Conservation (phyloP, 37 sponge, comb jelly and placozoan genomes). For the Diacarnus erythraeanus region DNA sequence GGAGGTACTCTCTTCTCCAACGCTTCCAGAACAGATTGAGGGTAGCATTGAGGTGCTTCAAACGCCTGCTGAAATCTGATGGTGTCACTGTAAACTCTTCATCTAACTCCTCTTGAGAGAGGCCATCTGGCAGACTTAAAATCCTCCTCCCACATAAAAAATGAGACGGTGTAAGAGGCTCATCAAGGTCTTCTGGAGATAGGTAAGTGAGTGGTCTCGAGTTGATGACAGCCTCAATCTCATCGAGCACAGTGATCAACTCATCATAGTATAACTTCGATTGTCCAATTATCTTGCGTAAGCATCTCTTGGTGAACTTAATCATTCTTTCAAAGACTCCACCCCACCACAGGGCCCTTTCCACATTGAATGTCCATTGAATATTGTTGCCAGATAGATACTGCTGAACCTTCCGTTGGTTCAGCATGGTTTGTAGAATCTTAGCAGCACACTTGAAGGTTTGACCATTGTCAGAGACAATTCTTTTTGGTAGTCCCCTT, state of each 20-base stretch:
- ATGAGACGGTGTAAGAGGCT: conserved; percentile 37
- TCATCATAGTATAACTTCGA: conserved; percentile 42
- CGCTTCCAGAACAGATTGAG: conserved; percentile 36
- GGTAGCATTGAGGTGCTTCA: conserved; percentile 10
- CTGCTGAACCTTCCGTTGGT: not conserved
- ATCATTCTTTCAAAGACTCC: conserved; percentile 52
- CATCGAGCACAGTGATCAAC: conserved; percentile 14
- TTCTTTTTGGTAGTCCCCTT: not conserved
- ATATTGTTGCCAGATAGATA: conserved; percentile 14
- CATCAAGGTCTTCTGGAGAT: conserved; percentile 23
- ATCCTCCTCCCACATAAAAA: conserved; percentile 15
- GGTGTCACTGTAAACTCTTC: conserved; percentile 25
- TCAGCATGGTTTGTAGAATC: not conserved
- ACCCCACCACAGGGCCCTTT: conserved; percentile 52
- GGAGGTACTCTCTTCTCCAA: conserved; percentile 25
- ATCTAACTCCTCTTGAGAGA: not conserved
- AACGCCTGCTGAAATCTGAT: not conserved
- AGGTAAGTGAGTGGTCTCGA: conserved; percentile 30
- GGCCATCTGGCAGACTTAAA: conserved; percentile 17
- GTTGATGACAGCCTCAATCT: conserved; percentile 27
- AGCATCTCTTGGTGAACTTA: conserved; percentile 33
- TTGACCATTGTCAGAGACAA: conserved; percentile 32
- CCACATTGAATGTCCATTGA: conserved; percentile 37
- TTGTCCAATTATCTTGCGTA: conserved; percentile 39
- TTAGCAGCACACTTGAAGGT: conserved; percentile 31